Evolutionary conservation across 2,888 invertebrate species (phyloP).

Genomic region (Drosophila suboccidentalis): DNA sequence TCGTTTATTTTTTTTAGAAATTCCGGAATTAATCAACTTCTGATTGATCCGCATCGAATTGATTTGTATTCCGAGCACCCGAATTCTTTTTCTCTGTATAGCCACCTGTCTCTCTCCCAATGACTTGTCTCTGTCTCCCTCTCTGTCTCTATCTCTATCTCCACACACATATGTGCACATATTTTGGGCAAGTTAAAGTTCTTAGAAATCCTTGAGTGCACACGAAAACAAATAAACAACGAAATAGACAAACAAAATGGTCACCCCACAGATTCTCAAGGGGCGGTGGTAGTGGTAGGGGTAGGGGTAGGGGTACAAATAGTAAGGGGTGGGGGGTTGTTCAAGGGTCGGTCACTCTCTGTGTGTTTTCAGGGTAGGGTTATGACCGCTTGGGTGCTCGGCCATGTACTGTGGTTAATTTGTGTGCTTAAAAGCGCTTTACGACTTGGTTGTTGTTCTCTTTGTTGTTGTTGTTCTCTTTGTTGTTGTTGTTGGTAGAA

Average conservation of each 20-base stretch:
- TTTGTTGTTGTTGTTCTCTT: constrained; percentile 7
- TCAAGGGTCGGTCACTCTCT: background rate
- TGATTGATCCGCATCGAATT: too few species aligned
- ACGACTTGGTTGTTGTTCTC: constrained; percentile 69
- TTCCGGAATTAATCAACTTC: too few species aligned
- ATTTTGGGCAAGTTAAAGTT: constrained; percentile 82
- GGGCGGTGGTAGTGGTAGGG: too few species aligned
- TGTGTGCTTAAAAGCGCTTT: constrained; percentile 85
- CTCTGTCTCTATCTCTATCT: too few species aligned
- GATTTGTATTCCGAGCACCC: too few species aligned
- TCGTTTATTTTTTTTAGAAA: too few species aligned
- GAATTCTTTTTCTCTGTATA: too few species aligned
- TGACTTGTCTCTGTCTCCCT: too few species aligned
- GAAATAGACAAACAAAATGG: constrained; percentile 77
- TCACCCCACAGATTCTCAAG: constrained; percentile 6
- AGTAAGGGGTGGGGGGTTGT: background rate
- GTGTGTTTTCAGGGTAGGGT: constrained; percentile 5
- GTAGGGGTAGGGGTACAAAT: background rate
- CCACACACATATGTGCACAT: constrained; percentile 64
- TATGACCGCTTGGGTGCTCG: constrained; percentile 65
- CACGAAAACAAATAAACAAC: constrained; percentile 84
- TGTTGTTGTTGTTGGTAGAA: constrained; percentile 9
- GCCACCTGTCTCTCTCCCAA: background rate
- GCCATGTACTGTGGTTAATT: constrained; percentile 83
- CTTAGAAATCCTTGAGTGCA: constrained; percentile 84